Conservation (phyloP, 2,888 invertebrate genomes). For the Agonopterix subpropinquella region DNA sequence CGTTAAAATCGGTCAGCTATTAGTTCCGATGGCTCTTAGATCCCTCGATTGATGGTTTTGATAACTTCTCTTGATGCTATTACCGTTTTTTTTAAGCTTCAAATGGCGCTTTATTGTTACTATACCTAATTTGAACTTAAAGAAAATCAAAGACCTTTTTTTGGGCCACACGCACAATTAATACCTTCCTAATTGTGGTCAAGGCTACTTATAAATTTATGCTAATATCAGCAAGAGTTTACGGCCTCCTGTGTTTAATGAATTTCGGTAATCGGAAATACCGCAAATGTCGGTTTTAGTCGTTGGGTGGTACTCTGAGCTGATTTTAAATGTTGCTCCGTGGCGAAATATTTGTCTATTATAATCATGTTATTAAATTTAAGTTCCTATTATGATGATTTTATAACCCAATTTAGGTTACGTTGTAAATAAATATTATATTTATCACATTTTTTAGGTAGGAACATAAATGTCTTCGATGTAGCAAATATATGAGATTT, state of each 20-base stretch:
- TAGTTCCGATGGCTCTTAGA: conserved; percentile 25
- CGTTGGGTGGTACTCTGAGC: conserved; percentile 35
- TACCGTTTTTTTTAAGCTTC: conserved; percentile 4
- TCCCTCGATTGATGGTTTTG: conserved; percentile 41
- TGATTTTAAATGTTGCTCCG: conserved; percentile 11
- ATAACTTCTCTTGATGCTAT: conserved; percentile 28
- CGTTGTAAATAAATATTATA: no score
- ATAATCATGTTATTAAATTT: no score
- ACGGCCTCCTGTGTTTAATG: conserved; percentile 41
- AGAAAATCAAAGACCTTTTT: conserved; percentile 6
- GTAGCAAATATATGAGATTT: no score
- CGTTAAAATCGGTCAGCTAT: conserved; percentile 33
- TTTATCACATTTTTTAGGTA: no score
- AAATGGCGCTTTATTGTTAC: background rate
- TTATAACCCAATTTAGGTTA: no score
- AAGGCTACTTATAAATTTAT: conserved; percentile 57
- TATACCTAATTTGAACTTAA: background rate
- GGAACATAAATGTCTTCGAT: no score
- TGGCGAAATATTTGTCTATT: no score
- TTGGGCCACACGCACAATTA: conserved; percentile 44
- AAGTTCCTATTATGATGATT: no score
- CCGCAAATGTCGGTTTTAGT: conserved; percentile 43
- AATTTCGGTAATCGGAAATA: conserved; percentile 64
- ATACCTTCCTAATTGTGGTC: conserved; percentile 50
- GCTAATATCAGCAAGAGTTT: conserved; percentile 47